Conservation (phyloP, 2,113 vertebrate species). For the Clupea harengus region DNA sequence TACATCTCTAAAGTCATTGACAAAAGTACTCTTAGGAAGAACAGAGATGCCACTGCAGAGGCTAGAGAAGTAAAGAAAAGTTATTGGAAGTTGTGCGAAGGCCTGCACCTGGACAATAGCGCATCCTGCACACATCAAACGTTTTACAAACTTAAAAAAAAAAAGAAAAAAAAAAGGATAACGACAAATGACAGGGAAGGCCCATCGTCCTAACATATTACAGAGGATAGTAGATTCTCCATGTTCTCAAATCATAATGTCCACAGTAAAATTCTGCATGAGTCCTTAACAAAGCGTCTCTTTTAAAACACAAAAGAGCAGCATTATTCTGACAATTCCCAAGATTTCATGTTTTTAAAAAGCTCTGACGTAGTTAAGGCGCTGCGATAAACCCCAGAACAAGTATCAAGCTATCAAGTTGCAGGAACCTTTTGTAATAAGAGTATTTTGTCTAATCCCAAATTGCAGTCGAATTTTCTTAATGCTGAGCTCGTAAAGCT, state of each 20-base stretch:
- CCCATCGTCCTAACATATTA: neutral
- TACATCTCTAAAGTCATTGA: slow-evolving; percentile 77
- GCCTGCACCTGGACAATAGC: slow-evolving; percentile 40
- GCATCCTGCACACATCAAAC: slow-evolving; percentile 28
- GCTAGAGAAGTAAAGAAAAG: slow-evolving; percentile 41
- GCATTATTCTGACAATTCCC: slow-evolving; percentile 55
- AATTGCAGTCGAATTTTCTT: slow-evolving; percentile 85
- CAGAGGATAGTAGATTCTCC: slow-evolving; percentile 1
- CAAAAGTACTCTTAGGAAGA: slow-evolving; percentile 70
- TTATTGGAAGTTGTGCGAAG: slow-evolving; percentile 42
- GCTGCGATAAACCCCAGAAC: slow-evolving; percentile 66
- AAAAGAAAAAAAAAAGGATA: neutral
- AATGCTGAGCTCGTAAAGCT: slow-evolving; percentile 85
- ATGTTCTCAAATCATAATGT: slow-evolving; percentile 34
- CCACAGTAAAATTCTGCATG: slow-evolving; percentile 59
- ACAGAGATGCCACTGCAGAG: slow-evolving; percentile 75
- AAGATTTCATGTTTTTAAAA: slow-evolving; percentile 58
- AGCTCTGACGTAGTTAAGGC: slow-evolving; percentile 62
- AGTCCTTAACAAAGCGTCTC: slow-evolving; percentile 61
- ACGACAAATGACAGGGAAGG: neutral
- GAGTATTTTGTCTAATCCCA: slow-evolving; percentile 91
- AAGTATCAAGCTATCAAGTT: slow-evolving; percentile 82
- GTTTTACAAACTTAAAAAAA: slow-evolving; percentile 27
- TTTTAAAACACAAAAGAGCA: slow-evolving; percentile 56
- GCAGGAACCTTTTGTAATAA: slow-evolving; percentile 77